phyloP scores from a whole-genome alignment of 2,797 vertebrate genomes.

The Poeciliopsis gracilis region DNA sequence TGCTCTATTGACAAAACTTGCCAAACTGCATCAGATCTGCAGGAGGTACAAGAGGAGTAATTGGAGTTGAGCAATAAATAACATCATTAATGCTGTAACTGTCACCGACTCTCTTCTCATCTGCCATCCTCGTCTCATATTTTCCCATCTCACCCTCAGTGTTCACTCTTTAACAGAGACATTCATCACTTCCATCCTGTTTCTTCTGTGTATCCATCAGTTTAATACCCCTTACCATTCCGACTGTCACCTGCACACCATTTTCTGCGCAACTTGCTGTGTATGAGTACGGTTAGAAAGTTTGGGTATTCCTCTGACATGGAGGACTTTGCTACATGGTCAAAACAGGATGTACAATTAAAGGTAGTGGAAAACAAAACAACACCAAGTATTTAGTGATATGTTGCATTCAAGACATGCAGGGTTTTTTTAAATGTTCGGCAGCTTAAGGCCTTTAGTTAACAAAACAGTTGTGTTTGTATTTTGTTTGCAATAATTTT shows the following conservation, averaged over 20 bases:
- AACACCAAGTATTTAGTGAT: background rate
- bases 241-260: background rate
- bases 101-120: slow-evolving; percentile 67
- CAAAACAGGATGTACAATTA: background rate
- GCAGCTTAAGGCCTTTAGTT: background rate
- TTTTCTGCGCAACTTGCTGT: background rate
- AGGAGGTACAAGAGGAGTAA: slow-evolving; percentile 67
- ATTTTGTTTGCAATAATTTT: background rate
- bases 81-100: slow-evolving; percentile 84
- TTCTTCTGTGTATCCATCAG: slow-evolving; percentile 39
- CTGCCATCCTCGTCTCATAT: slow-evolving; percentile 55
- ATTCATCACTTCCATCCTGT: slow-evolving; percentile 57
- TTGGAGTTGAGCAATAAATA: slow-evolving; percentile 84
- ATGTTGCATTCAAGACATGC: background rate
- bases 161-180: slow-evolving; percentile 62
- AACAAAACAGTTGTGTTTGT: background rate
- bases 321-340: background rate
- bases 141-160: slow-evolving; percentile 81
- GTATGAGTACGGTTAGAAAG: background rate
- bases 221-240: slow-evolving; percentile 46
- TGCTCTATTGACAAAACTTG: slow-evolving; percentile 52
- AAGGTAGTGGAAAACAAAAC: background rate
- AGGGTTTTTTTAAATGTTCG: background rate
- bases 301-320: background rate
- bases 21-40: slow-evolving; percentile 68